Evolutionary conservation across 2,797 vertebrate genomes (phyloP), one percentile per base, ranked within the genome.

Genomic region (Neostethus bicornis): DNA sequence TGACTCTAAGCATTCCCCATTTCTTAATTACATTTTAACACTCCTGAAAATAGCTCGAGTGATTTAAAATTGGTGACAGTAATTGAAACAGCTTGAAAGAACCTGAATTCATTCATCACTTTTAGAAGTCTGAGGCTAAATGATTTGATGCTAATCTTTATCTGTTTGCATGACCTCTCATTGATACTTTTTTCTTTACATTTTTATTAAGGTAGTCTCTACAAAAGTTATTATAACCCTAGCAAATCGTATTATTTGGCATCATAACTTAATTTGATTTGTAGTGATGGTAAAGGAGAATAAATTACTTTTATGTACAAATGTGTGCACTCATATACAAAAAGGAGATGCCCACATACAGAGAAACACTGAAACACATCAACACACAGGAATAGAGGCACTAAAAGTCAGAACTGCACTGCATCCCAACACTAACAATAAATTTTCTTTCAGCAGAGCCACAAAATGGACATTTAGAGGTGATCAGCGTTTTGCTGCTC

Each of bases 401-500:
- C 57, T 66, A 68, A 74, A 58, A 73, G 42, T 49, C 31, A 34
- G 39, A 75, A 31, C 72, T 49, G 52, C 54, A 28, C 52, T 66
- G 46, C 38, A 62, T 46, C 55, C 47, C 45, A 70, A 61, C 48
- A 60, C 49, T 64, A 65, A 37, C 41, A 72, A 79, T 75, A 66
- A 85, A 77, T 77, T 37, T 61, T 62, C 53, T 75, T 71, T 77
- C 66, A 70, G 52, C 20, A 2, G 46, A 50, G 51, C 61, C 56
- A 59, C 66, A 74, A 79, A n/a, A 81, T 83, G 73, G 61, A 80
- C 61, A 66, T 83, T 75, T 70, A 37, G 58, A 66, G 73, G 49
- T 32, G 34, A 76, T 84, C 78, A 80, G 81, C 77, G 25, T 77
- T 85, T 81, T 62, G 61, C 68, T 78, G 66, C 70, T 63, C 54